Evolutionary conservation across 2,797 vertebrate genomes (phyloP), one percentile per base, ranked within the genome.

Genomic region (Anomalospiza imberbis): DNA sequence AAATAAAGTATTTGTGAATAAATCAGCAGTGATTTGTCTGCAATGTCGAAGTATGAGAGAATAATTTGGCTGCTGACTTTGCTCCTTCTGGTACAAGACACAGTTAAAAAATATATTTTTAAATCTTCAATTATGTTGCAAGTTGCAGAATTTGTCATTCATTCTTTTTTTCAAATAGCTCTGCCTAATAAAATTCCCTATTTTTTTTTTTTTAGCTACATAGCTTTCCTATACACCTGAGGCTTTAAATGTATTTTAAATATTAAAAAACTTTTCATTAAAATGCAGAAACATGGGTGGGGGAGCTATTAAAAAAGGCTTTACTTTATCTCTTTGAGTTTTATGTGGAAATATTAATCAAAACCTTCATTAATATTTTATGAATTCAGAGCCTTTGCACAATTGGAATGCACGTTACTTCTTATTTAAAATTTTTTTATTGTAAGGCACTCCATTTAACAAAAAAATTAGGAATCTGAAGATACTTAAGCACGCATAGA

Each of bases 251-350:
- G 85, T 62, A 84, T 81, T 96, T 98, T 96, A 97, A 98, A 97
- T 97, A 97, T 97, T 97, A 97, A 97, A 75, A 94, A 91, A 73
- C 25, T 32, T 95, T 95, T 97, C 92, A 96, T 94, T 97, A 96
- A 97, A 95, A 97, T 97, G 88, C 95, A 96, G 92, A 95, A 94
- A 89, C 40, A 91, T 63, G 63, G 85, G 70, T 54, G 66, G 53
- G 13, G n/a, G 82, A 93, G 57, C 71, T 94, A 95, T 96, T 91
- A 93, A 71, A 91, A 96, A 83, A 77, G 36, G 79, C 48, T 88
- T 90, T 91, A 84, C 47, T 97, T 65, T 97, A 85, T 96, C 90
- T 96, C 72, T 55, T 96, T 91, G 80, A 96, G 89, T 92, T 97
- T 97, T 77, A 81, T 85, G 19, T 80, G 81, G 87, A 96, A 94